A percentile compares a stretch with the other conserved stretches of the same genome.
Evolutionary conservation across 2,113 vertebrate species (phyloP).

Genomic region (Oceanodroma tethys): DNA sequence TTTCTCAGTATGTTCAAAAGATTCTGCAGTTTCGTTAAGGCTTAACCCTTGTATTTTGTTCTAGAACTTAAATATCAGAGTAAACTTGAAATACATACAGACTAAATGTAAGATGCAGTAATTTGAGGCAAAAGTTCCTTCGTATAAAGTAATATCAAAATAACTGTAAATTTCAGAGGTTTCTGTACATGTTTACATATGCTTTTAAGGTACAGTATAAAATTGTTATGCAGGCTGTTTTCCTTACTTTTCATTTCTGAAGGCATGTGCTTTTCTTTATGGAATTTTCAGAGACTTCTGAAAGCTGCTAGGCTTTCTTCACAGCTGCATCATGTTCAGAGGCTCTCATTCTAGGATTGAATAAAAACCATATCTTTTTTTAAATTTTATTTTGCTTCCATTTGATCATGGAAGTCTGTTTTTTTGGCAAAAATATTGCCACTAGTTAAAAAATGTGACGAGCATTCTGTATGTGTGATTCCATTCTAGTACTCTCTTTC

Average conservation of each 20-base stretch:
- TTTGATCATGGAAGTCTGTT: not conserved
- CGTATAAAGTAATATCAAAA: not conserved
- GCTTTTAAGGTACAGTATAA: not conserved
- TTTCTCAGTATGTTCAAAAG: not conserved
- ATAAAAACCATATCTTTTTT: not conserved
- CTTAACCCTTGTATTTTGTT: not conserved
- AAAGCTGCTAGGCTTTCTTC: not conserved
- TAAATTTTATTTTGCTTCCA: not conserved
- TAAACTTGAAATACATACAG: not conserved
- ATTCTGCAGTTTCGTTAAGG: not conserved
- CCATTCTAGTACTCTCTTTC: not conserved
- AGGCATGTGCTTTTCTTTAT: not conserved
- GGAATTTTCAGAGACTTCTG: not conserved
- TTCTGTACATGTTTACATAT: not conserved
- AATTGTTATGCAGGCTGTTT: not conserved
- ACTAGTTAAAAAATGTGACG: not conserved
- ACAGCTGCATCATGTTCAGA: not conserved
- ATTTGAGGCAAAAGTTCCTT: not conserved
- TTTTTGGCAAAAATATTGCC: not conserved
- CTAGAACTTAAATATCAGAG: not conserved
- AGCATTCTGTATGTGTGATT: not conserved
- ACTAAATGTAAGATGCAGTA: not conserved
- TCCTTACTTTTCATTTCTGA: not conserved
- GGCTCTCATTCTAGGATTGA: not conserved
- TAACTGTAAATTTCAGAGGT: not conserved